phyloP scores from a whole-genome alignment of 2,888 invertebrate genomes.

The Machimus rusticus region DNA sequence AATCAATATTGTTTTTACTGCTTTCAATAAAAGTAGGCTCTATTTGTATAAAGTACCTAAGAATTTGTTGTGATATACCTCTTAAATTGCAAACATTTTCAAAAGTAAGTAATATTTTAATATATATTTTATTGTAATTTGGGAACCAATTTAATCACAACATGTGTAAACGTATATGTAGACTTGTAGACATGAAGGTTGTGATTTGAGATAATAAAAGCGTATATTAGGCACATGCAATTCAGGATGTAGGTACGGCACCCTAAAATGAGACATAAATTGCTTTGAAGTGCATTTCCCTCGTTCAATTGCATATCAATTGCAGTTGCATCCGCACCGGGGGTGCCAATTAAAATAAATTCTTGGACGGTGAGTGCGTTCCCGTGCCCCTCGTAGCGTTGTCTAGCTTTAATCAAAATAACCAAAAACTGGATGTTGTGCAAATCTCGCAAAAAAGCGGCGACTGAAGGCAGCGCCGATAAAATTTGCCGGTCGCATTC shows the following conservation, averaged over 20 bases:
- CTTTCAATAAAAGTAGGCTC: too few species aligned
- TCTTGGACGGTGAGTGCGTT: neutral
- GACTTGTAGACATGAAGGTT: neutral
- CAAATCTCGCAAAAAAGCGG: conserved; percentile 9
- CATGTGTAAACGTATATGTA: too few species aligned
- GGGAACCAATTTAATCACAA: neutral
- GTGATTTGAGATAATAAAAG: neutral
- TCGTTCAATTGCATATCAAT: neutral
- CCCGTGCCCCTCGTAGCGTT: neutral
- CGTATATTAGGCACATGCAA: neutral
- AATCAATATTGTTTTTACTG: too few species aligned
- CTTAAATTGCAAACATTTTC: too few species aligned
- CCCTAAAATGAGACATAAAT: neutral
- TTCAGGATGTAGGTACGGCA: neutral
- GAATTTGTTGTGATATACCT: too few species aligned
- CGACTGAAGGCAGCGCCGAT: neutral
- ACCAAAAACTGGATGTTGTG: neutral
- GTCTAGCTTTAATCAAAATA: conserved; percentile 14
- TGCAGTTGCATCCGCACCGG: neutral
- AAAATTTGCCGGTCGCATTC: neutral
- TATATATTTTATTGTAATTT: too few species aligned
- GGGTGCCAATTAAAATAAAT: neutral
- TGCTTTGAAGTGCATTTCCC: neutral
- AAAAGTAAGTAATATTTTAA: too few species aligned
- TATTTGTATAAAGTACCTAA: too few species aligned